phyloP scores from a whole-genome alignment of 2,797 vertebrate species.

The Neosalanx taihuensis region DNA sequence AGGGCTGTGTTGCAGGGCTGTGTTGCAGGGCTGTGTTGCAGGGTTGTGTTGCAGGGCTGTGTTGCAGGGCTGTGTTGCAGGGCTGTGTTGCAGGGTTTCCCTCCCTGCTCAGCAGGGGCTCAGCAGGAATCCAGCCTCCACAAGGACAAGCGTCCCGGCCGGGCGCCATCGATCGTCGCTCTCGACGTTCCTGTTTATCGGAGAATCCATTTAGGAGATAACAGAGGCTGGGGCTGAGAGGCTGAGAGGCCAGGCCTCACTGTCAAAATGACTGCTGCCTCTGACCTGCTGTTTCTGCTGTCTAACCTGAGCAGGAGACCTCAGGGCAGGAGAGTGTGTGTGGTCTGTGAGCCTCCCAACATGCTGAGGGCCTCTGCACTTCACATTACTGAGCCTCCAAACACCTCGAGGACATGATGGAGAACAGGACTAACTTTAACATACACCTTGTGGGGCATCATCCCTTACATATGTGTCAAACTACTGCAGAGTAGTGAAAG shows the following conservation, averaged over 20 bases:
- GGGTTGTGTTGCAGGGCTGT: no score
- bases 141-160: constrained; percentile 14
- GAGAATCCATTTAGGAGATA: background rate
- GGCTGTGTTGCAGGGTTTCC: background rate
- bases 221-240: background rate
- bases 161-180: constrained; percentile 10
- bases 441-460: no score
- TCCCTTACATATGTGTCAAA: background rate
- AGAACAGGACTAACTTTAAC: background rate
- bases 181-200: constrained; percentile 1
- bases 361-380: background rate
- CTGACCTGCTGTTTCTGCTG: no score
- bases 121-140: constrained; percentile 11
- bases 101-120: background rate
- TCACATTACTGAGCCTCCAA: background rate
- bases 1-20: no score
- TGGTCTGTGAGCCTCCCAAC: background rate
- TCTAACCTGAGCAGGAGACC: no score
- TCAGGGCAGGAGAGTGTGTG: background rate
- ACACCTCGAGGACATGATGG: background rate
- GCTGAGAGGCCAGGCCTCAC: background rate
- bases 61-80: background rate
- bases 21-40: no score
- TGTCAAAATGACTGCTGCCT: background rate
- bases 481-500: background rate